Conservation (phyloP, 2,797 vertebrate genomes). For the Glossophaga mutica region DNA sequence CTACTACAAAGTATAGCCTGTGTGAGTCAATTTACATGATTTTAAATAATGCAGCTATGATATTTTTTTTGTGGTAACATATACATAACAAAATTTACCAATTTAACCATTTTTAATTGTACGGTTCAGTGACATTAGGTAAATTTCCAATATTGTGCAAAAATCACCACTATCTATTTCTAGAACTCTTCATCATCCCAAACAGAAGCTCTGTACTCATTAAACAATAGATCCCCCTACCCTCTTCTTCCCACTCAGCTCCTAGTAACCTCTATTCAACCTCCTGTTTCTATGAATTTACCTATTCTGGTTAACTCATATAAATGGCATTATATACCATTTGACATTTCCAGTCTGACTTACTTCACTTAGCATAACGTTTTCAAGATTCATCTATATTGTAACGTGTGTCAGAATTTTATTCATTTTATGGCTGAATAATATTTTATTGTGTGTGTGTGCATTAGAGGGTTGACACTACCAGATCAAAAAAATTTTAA, state of each 20-base stretch:
- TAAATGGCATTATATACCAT: neutral
- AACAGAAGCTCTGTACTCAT: neutral
- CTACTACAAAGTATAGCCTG: neutral
- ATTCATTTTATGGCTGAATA: neutral
- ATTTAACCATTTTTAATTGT: neutral
- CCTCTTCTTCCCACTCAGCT: neutral
- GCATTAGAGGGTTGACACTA: neutral
- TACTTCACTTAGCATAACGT: neutral
- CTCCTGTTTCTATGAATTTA: neutral
- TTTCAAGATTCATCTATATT: neutral
- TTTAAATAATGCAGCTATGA: neutral
- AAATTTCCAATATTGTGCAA: neutral
- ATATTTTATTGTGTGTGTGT: neutral
- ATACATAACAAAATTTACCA: neutral
- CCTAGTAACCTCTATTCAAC: neutral
- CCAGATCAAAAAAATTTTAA: neutral
- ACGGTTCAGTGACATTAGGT: neutral
- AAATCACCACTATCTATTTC: neutral
- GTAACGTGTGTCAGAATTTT: neutral
- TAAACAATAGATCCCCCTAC: neutral
- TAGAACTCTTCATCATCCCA: neutral
- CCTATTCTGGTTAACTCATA: neutral
- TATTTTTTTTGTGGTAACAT: neutral
- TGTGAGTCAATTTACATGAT: neutral
- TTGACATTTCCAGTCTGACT: neutral